Base-by-base conservation (phyloP, 2,888 invertebrate species). In the Eristalis tenax region DNA sequence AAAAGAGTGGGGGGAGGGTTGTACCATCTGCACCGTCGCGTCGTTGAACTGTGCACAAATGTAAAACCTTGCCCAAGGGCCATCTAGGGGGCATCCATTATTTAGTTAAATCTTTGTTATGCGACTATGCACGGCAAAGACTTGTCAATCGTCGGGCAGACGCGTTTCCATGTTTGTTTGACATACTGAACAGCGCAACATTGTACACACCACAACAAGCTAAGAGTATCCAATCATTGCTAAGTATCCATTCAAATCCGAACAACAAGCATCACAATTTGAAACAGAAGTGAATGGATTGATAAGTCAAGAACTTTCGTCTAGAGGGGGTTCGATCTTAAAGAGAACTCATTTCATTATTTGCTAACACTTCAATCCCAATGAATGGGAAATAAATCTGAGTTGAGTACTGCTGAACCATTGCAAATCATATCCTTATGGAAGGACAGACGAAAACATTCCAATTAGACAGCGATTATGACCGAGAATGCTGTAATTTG, bases 401-500 rank as follows among this genome's bases (percentile, higher is more conserved):
- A 50, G 50, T 0, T 18, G 18, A 50, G 50, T 18, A 18, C n/a
- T 18, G 18, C 18, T 50, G 43, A 50, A 43, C n/a, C n/a, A 15
- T 15, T n/a, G 15, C 43, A 43, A n/a, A n/a, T 50, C 43, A 50
- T 6, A 50, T n/a, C n/a, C 50, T 6, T 18, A 50, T 6, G 0
- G 5, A 26, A 65, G 18, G 38, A 59, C 59, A 2, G 40, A 23
- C 4, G n/a, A 35, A 63, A 2, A 57, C 40, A 40, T 32, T 70
- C 32, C 61, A 78, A 70, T 70, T 78, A 78, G 56, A 26, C 38
- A 64, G 43, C 65, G 66, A 61, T 79, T 43, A 43, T 50, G 50
- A 66, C 57, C 35, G 35, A 43, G 43, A 57, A 43, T 61, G 66
- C 59, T 35, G 71, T 40, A 71, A 73, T 79, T 79, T 79, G 32